Evolutionary conservation across 2,888 invertebrate species (phyloP).

Genomic region (Agriopis aurantiaria): DNA sequence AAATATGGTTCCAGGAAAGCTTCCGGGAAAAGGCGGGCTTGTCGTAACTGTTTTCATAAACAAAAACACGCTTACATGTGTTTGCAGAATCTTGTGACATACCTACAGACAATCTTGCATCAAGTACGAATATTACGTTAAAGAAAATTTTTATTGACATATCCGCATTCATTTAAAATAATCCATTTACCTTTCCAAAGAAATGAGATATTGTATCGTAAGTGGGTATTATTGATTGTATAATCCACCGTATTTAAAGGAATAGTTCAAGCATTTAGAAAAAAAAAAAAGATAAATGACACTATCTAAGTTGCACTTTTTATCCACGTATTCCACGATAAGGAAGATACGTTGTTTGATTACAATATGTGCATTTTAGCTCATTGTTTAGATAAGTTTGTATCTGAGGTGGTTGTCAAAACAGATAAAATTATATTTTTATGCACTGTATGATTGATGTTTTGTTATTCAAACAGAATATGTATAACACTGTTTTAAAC

Average conservation of each 20-base stretch:
- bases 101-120: too few relatives aligned
- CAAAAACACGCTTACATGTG: too few relatives aligned
- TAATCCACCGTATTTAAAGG: not conserved
- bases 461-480: not conserved
- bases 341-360: conserved; percentile 3
- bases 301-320: conserved; percentile 5
- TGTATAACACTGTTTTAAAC: too few relatives aligned
- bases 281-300: not conserved
- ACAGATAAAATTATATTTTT: conserved; percentile 1
- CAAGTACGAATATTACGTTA: too few relatives aligned
- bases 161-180: not conserved
- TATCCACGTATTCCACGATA: conserved; percentile 4
- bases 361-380: conserved; percentile 19
- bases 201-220: conserved; percentile 5
- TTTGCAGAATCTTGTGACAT: too few relatives aligned
- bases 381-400: not conserved
- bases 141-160: not conserved
- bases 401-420: conserved; percentile 15
- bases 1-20: too few relatives aligned
- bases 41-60: too few relatives aligned
- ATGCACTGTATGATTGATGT: not conserved
- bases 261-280: not conserved
- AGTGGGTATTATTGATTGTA: not conserved
- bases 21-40: too few relatives aligned
- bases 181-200: not conserved